Base-by-base conservation (phyloP, 2,113 vertebrate species). In the Melanerpes aurifrons region DNA sequence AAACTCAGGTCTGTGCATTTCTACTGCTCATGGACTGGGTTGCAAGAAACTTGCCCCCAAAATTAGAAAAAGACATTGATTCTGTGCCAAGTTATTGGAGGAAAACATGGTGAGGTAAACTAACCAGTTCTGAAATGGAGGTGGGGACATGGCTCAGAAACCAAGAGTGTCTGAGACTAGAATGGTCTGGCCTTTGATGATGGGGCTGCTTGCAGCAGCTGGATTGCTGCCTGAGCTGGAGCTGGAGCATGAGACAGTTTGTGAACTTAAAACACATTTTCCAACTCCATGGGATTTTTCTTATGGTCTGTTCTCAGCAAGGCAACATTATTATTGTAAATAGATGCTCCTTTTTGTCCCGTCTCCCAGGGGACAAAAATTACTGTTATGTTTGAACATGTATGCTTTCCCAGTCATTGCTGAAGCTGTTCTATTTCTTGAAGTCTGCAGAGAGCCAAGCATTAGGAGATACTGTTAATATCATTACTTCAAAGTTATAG, bases 291-390 rank as follows among this genome's bases (percentile, higher is more conserved):
- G 95, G 84, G 94, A 95, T 89, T 95, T 95, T 78, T 54, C 72
- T 93, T 72, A 79, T 71, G 85, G 62, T 47, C 87, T 70, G 75
- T 94, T 94, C 90, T 95, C 93, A 96, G 93, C 80, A 91, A 82
- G 96, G 76, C 76, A 92, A 59, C 86, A n/a, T 82, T 88, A 92
- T 67, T 92, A 90, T 92, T 92, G 88, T 95, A 95, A 96, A 93
- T 90, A 95, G 95, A 92, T 95, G 68, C 82, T 94, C 92, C 93
- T 91, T 94, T 94, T 95, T 93, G 93, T 96, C 94, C 71, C 67
- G 28, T 85, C 54, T 95, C 96, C 95, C 95, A 94, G 25, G 95
- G 93, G 96, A 94, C 7, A 90, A 78, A 92, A 93, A 88, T 57
- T 92, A 82, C 87, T 70, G 78, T 28, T 91, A 66, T 90, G 61